Evolutionary conservation across 64 coral and sea anemone species (phyloP).

Genomic region (Dendrophyllia cribrosa): DNA sequence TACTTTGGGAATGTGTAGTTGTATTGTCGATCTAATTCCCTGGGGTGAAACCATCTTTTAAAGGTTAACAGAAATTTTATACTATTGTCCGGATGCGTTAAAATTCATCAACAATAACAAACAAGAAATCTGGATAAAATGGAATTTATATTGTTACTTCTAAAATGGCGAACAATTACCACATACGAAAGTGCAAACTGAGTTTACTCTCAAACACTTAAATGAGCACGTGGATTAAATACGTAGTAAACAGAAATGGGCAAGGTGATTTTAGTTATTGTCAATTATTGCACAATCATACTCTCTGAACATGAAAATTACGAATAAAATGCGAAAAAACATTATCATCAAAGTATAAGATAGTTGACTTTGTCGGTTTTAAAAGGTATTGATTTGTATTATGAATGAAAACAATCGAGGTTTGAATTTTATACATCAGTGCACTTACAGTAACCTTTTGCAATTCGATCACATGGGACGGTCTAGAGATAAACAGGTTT

Average conservation of each 20-base stretch:
- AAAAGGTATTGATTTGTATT: background rate
- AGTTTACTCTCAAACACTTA: background rate
- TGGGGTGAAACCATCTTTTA: too few relatives aligned
- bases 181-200: background rate
- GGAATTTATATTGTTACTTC: too few relatives aligned
- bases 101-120: too few relatives aligned
- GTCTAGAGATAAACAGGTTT: background rate
- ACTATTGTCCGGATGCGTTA: too few relatives aligned
- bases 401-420: background rate
- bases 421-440: background rate
- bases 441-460: background rate
- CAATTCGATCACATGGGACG: background rate
- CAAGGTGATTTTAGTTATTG: background rate
- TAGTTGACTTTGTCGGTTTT: background rate
- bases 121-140: background rate
- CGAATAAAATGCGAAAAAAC: background rate
- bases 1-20: too few relatives aligned
- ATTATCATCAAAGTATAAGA: background rate
- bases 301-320: too few relatives aligned
- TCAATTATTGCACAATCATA: conserved; percentile 5
- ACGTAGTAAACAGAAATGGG: background rate
- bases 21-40: too few relatives aligned
- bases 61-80: too few relatives aligned
- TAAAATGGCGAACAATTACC: too few relatives aligned
- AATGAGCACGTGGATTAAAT: background rate